These are phyloP conservation scores for Deladenus siricidicola DNA, from an alignment of 2,888 invertebrate species.

Conservation along the genomic window DNA sequence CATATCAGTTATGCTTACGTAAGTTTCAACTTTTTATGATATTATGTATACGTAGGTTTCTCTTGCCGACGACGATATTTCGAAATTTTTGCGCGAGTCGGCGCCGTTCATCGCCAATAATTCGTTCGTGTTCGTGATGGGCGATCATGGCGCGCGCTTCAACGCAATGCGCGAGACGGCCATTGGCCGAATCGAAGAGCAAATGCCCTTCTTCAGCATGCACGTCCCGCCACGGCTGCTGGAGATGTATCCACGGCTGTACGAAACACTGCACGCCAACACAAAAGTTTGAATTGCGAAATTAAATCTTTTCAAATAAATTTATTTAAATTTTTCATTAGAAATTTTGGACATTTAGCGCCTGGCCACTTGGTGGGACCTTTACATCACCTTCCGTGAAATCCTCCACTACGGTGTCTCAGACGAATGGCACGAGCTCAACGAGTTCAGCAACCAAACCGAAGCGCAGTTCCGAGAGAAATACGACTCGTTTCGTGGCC, in stretches of 20 bases:
- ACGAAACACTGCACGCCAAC: slow-evolving; percentile 25
- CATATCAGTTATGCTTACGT: too few species aligned
- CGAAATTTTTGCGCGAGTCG: too few species aligned
- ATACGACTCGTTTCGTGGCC: slow-evolving; percentile 17
- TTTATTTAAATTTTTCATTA: background rate
- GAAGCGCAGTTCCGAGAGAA: background rate
- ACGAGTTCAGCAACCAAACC: background rate
- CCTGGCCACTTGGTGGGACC: slow-evolving; percentile 41
- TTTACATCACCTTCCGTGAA: slow-evolving; percentile 40
- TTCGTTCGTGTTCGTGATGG: slow-evolving; percentile 46
- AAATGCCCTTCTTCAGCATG: slow-evolving; percentile 48
- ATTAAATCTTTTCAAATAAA: background rate
- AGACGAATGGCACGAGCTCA: slow-evolving; percentile 15
- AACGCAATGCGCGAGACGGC: slow-evolving; percentile 54
- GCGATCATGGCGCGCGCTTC: slow-evolving; percentile 56
- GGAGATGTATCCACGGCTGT: slow-evolving; percentile 15
- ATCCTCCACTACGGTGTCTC: slow-evolving; percentile 20
- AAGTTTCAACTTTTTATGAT: too few species aligned
- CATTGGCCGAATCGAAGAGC: slow-evolving; percentile 44
- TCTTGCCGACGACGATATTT: slow-evolving; percentile 55
- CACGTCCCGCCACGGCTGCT: slow-evolving; percentile 32
- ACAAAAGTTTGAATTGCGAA: slow-evolving; percentile 14
- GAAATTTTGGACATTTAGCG: slow-evolving; percentile 17
- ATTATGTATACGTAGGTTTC: too few species aligned
- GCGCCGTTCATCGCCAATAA: too few species aligned